Evolutionary conservation across 2,113 vertebrate species (phyloP).

Genomic region (Chloropsis hardwickii): DNA sequence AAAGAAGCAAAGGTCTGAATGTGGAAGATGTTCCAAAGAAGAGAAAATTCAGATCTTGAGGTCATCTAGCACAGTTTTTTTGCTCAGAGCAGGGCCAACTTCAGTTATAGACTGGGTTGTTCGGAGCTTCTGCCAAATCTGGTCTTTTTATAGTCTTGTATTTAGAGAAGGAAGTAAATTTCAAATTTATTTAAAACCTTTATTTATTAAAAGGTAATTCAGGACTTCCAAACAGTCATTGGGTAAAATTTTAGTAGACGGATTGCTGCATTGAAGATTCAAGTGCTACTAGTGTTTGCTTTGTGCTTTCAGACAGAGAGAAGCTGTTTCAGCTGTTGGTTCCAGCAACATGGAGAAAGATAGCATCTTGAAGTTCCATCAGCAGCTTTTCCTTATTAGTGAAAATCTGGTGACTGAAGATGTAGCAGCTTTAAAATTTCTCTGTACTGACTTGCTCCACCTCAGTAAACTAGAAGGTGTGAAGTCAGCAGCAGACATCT

Average conservation of each 20-base stretch:
- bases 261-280: background rate
- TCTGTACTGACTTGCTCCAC: slow-evolving; percentile 62
- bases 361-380: background rate
- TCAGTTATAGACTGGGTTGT: background rate
- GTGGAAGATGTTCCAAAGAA: background rate
- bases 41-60: background rate
- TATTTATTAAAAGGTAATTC: background rate
- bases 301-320: background rate
- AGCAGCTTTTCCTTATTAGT: slow-evolving; percentile 49
- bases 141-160: background rate
- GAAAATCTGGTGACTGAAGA: slow-evolving; percentile 49
- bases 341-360: background rate
- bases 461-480: slow-evolving; percentile 31
- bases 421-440: slow-evolving; percentile 71
- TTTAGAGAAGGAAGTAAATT: background rate
- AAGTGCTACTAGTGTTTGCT: background rate
- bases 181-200: background rate
- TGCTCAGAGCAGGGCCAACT: background rate
- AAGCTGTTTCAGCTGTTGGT: background rate
- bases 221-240: background rate
- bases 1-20: background rate
- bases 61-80: background rate
- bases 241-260: background rate
- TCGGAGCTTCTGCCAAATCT: background rate
- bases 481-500: slow-evolving; percentile 56